Conservation (phyloP, 1,140 invertebrate genomes). For the Drosophila punjabiensis region DNA sequence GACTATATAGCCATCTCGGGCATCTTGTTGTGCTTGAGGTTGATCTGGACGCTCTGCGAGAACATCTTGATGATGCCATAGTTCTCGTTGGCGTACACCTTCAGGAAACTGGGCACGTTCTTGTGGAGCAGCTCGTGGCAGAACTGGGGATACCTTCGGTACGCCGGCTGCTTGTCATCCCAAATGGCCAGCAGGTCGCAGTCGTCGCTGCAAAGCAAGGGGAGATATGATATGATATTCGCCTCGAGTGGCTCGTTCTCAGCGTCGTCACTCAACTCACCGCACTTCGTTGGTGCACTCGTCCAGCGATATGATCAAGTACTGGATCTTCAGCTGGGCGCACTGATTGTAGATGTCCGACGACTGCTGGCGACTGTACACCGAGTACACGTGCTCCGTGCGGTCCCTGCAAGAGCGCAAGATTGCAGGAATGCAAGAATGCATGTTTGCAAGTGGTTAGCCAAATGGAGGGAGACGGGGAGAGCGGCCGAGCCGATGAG, state of each 20-base stretch:
- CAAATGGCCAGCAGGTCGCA: conserved; percentile 81
- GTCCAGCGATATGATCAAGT: conserved; percentile 79
- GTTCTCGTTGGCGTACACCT: conserved; percentile 79
- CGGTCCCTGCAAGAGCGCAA: conserved; percentile 56
- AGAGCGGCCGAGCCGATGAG: neutral
- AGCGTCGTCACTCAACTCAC: conserved; percentile 60
- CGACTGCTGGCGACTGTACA: conserved; percentile 84
- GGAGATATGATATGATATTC: neutral
- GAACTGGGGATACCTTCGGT: conserved; percentile 82
- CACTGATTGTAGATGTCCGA: conserved; percentile 83
- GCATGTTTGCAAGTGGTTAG: neutral
- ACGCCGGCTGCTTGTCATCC: conserved; percentile 82
- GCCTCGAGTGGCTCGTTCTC: neutral
- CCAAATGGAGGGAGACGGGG: conserved; percentile 3
- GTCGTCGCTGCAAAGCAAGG: conserved; percentile 59
- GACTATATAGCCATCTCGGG: conserved; percentile 79
- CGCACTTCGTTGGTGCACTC: conserved; percentile 77
- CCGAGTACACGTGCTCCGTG: conserved; percentile 80
- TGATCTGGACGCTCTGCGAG: conserved; percentile 84
- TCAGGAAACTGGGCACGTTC: conserved; percentile 82
- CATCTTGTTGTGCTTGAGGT: conserved; percentile 82
- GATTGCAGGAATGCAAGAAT: conserved; percentile 33
- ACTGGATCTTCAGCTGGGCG: conserved; percentile 83
- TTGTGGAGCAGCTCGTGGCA: conserved; percentile 80
- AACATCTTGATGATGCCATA: conserved; percentile 85